phyloP scores from a whole-genome alignment of 2,797 vertebrate species.

The Tragopan temminckii region DNA sequence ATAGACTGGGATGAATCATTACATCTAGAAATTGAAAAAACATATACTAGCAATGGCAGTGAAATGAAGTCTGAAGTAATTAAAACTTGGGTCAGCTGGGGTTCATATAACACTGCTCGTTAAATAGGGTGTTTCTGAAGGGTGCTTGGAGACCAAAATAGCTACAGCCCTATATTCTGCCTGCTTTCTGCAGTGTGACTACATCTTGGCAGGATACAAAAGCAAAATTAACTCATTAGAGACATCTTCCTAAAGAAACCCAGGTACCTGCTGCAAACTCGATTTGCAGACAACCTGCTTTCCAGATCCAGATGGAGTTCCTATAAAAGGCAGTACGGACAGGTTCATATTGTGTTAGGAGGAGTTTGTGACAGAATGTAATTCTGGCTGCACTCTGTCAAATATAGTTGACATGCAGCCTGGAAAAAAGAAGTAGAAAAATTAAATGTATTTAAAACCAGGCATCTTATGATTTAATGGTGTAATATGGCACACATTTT shows the following conservation, averaged over 20 bases:
- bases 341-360: neutral
- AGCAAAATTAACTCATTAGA: neutral
- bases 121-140: neutral
- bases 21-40: neutral
- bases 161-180: neutral
- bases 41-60: neutral
- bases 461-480: neutral
- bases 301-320: neutral
- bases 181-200: neutral
- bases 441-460: neutral
- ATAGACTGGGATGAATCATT: neutral
- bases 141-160: neutral
- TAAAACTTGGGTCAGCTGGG: neutral
- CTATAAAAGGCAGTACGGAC: neutral
- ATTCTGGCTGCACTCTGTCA: neutral
- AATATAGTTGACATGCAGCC: neutral
- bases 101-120: neutral
- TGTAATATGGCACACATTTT: neutral
- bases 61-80: neutral
- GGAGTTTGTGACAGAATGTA: neutral
- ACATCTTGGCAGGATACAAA: neutral
- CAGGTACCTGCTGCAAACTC: neutral
- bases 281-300: neutral
- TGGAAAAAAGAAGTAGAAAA: neutral
- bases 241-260: neutral